Conservation (phyloP, 1,140 invertebrate genomes). For the Drosophila lowei region DNA sequence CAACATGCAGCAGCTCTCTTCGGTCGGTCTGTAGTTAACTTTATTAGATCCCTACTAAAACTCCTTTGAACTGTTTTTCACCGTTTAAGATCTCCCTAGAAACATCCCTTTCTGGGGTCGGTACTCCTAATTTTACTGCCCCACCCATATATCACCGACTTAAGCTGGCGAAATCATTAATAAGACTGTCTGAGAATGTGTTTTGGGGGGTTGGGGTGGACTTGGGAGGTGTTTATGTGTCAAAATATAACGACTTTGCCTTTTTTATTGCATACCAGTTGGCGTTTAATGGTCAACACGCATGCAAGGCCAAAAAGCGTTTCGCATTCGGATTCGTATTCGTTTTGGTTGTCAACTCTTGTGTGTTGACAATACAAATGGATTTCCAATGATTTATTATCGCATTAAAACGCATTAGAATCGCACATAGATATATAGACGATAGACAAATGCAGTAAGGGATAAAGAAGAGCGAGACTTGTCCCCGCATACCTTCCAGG, state of each 20-base stretch:
- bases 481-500: slow-evolving; percentile 21
- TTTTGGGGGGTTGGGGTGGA: not conserved
- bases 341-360: slow-evolving; percentile 61
- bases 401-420: slow-evolving; percentile 78
- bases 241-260: slow-evolving; percentile 56
- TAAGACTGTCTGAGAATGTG: slow-evolving; percentile 9
- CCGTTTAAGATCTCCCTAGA: no score
- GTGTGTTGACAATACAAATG: slow-evolving; percentile 82
- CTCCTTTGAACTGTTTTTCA: no score
- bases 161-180: slow-evolving; percentile 43
- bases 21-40: no score
- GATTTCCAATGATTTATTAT: slow-evolving; percentile 81
- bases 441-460: slow-evolving; percentile 11
- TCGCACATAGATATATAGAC: not conserved
- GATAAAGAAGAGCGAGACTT: slow-evolving; percentile 1
- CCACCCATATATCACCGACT: no score
- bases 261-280: slow-evolving; percentile 62
- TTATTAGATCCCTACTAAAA: no score
- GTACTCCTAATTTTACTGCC: no score
- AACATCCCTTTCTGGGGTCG: no score
- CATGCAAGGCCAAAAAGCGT: slow-evolving; percentile 54
- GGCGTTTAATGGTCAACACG: slow-evolving; percentile 61
- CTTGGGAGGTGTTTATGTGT: slow-evolving; percentile 61
- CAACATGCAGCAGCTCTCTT: no score
- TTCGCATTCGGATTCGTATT: slow-evolving; percentile 8